Conservation (phyloP, 2,113 vertebrate species). For the Xyrauchen texanus region DNA sequence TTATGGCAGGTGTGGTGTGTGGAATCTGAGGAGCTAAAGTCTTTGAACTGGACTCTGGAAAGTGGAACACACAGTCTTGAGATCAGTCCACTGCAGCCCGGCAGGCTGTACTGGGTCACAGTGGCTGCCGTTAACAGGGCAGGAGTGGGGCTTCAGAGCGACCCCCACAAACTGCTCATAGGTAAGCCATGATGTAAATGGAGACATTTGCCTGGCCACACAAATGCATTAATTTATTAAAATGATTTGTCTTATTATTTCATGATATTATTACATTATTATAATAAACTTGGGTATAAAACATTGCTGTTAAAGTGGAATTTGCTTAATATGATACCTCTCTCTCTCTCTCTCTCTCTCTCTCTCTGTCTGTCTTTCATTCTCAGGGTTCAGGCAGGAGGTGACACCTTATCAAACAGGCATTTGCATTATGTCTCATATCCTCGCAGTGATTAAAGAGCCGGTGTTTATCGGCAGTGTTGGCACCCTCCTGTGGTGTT, state of each 20-base stretch:
- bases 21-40: slow-evolving; percentile 73
- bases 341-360: not conserved
- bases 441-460: slow-evolving; percentile 72
- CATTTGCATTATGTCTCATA: slow-evolving; percentile 51
- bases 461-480: slow-evolving; percentile 83
- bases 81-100: slow-evolving; percentile 59
- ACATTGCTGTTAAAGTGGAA: too few species aligned
- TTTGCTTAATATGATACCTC: too few species aligned
- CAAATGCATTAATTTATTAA: too few species aligned
- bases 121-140: slow-evolving; percentile 88
- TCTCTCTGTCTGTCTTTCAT: not conserved
- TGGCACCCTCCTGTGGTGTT: slow-evolving; percentile 82
- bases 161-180: slow-evolving; percentile 76
- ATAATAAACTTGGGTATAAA: too few species aligned
- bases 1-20: slow-evolving; percentile 84
- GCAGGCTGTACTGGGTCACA: slow-evolving; percentile 80
- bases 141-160: slow-evolving; percentile 83
- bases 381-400: slow-evolving; percentile 64
- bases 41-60: slow-evolving; percentile 84
- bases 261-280: too few species aligned
- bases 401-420: slow-evolving; percentile 11
- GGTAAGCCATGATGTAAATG: slow-evolving; percentile 62
- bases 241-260: too few species aligned
- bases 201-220: too few species aligned
- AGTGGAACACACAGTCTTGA: slow-evolving; percentile 76